Conservation (phyloP, 2,797 vertebrate species). For the Lacerta bilineata region DNA sequence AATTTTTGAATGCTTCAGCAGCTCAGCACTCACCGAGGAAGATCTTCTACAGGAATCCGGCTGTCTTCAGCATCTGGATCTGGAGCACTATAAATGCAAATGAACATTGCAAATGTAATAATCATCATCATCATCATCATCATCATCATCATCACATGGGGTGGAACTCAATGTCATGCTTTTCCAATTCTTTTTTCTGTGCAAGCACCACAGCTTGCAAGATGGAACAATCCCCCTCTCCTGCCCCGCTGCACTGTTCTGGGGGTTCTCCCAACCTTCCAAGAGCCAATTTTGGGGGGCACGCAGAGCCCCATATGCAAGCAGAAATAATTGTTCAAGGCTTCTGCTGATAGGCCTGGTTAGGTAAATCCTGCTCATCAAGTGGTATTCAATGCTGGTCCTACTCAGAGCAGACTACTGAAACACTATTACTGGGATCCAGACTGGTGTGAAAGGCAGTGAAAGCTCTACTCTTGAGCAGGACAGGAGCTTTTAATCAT, state of each 20-base stretch:
- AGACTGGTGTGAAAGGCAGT: background rate
- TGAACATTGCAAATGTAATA: background rate
- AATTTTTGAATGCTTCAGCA: background rate
- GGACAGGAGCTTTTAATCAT: background rate
- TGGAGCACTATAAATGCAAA: conserved; percentile 84
- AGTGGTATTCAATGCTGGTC: too few species aligned
- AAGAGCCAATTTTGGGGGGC: too few species aligned
- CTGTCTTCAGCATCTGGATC: conserved; percentile 86
- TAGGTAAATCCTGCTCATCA: too few species aligned
- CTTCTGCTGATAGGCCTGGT: too few species aligned
- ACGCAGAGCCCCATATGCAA: too few species aligned
- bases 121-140: background rate
- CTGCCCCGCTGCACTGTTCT: background rate
- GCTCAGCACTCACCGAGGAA: conserved; percentile 86
- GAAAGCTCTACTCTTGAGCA: background rate
- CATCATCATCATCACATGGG: too few species aligned
- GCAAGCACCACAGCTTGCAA: background rate
- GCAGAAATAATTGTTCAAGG: too few species aligned
- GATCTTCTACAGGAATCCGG: conserved; percentile 88
- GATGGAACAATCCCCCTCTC: background rate
- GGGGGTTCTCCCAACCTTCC: too few species aligned
- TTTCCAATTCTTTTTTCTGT: too few species aligned
- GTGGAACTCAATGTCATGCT: too few species aligned
- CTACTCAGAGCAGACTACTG: background rate
- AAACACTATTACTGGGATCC: background rate